phyloP scores from a whole-genome alignment of 2,797 vertebrate species.

The Threskiornis aethiopicus region DNA sequence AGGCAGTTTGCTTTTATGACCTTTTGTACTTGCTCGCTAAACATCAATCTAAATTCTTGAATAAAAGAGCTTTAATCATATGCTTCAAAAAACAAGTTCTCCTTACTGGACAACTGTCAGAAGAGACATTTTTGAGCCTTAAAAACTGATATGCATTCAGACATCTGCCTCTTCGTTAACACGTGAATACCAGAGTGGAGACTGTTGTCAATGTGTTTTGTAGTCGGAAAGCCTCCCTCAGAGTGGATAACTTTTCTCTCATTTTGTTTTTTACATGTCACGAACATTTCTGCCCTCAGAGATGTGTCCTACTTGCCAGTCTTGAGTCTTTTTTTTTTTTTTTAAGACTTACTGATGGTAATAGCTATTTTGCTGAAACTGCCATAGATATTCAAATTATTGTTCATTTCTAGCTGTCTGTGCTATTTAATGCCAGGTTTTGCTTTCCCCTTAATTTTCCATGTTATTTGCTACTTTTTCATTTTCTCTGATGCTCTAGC shows the following conservation, averaged over 20 bases:
- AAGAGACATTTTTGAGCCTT: background rate
- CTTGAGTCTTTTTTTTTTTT: background rate
- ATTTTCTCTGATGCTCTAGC: background rate
- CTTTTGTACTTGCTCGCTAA: background rate
- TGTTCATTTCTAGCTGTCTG: background rate
- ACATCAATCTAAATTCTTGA: background rate
- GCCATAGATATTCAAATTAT: background rate
- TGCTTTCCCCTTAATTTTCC: background rate
- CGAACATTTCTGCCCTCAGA: background rate
- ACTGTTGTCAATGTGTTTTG: background rate
- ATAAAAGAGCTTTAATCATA: background rate
- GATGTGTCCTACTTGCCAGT: background rate
- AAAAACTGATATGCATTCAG: background rate
- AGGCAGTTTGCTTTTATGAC: background rate
- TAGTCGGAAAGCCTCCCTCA: background rate
- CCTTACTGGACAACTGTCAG: background rate
- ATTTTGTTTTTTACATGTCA: background rate
- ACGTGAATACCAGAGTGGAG: background rate
- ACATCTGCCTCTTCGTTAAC: background rate
- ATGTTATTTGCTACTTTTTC: background rate
- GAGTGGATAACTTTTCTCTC: background rate
- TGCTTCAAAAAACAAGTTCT: slow-evolving; percentile 7
- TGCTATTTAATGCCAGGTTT: background rate
- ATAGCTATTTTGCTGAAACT: background rate
- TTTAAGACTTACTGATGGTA: background rate